phyloP scores from a whole-genome alignment of 2,113 vertebrate genomes.

The Pseudois nayaur region DNA sequence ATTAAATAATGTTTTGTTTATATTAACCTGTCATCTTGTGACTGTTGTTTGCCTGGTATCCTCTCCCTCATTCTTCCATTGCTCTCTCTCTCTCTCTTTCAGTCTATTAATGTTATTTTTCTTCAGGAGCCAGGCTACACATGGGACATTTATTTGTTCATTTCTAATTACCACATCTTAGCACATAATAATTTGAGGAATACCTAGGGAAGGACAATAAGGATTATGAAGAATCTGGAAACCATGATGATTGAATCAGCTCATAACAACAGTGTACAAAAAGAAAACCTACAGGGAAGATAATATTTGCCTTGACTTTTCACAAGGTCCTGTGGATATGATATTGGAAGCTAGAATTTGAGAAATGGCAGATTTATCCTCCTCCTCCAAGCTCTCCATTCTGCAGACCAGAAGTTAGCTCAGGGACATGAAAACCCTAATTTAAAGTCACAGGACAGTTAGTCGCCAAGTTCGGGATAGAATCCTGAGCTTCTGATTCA shows the following conservation, averaged over 20 bases:
- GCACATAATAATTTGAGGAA: background rate
- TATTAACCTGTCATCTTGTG: background rate
- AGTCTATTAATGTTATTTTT: background rate
- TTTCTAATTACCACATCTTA: background rate
- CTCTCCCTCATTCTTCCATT: background rate
- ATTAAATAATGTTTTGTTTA: background rate
- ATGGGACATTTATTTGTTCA: background rate
- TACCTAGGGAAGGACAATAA: background rate
- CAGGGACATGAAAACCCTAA: background rate
- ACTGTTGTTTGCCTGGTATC: background rate
- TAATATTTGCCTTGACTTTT: background rate
- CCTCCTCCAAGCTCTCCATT: background rate
- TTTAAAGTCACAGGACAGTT: background rate
- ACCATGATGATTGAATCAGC: background rate
- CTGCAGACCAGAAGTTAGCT: background rate
- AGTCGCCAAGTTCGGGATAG: background rate
- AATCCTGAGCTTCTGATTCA: background rate
- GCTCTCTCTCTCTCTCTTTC: background rate
- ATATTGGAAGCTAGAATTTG: background rate
- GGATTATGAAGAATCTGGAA: background rate
- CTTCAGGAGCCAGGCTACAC: background rate
- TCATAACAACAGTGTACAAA: background rate
- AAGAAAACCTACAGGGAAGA: background rate
- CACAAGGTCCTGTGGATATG: background rate
- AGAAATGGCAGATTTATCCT: background rate